Evolutionary conservation across 2,888 invertebrate species (phyloP).

Genomic region (Steinernema hermaphroditum): DNA sequence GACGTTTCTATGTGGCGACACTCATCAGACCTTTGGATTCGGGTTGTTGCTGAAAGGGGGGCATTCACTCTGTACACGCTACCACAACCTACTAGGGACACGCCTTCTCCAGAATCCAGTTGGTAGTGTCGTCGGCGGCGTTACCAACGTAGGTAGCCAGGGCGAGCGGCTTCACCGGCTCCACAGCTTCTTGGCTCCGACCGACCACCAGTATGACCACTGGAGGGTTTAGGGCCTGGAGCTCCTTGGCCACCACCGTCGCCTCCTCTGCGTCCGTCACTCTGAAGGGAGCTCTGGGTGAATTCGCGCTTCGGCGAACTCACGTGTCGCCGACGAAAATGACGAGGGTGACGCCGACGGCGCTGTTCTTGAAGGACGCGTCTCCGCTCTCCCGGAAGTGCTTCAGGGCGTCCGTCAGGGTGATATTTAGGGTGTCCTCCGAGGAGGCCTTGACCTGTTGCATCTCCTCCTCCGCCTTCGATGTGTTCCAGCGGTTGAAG

Average conservation of each 20-base stretch:
- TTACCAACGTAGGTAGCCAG: not conserved
- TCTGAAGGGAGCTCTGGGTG: not conserved
- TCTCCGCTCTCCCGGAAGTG: constrained; percentile 4
- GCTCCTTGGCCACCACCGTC: not conserved
- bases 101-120: constrained; percentile 11
- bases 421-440: not conserved
- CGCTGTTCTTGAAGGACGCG: not conserved
- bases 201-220: not conserved
- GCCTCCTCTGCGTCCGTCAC: not conserved
- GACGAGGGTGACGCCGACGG: not conserved
- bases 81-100: constrained; percentile 18
- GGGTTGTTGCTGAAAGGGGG: too few relatives aligned
- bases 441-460: not conserved
- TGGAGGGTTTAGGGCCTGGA: not conserved
- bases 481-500: not conserved
- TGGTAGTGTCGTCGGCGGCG: not conserved
- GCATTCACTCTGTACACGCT: too few relatives aligned
- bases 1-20: too few relatives aligned
- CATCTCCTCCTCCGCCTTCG: not conserved
- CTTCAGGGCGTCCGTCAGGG: not conserved
- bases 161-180: not conserved
- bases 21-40: too few relatives aligned
- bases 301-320: not conserved
- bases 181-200: not conserved
- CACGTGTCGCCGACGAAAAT: constrained; percentile 24